Evolutionary conservation across 2,888 invertebrate genomes (phyloP), one percentile per base, ranked within the genome.

Genomic region (Meiosimyza decipiens): DNA sequence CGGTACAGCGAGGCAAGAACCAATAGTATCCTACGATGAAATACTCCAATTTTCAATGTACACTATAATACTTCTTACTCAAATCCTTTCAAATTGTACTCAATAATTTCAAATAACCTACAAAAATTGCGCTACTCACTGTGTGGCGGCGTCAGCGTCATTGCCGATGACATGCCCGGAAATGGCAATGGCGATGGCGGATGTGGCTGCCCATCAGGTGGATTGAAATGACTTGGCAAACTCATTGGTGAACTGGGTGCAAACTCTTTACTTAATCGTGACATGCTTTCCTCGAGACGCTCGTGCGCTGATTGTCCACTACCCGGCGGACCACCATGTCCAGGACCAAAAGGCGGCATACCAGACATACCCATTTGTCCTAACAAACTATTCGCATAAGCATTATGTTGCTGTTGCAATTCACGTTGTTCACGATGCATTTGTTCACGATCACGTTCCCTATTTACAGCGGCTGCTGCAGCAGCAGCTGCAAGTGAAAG

Each of bases 121-220:
- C 71, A 71, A 73, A 62, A 65, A 47, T 6, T 40, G 40, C 6
- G 28, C 4, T 83, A 92, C 91, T 93, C 88, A 91, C 92, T 92
- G 89, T 95, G 95, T 73, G 95, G 94, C 81, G 95, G 94, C 79
- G 95, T 94, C 84, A 95, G 89, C 54, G 94, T 91, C 78, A 95
- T 88, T 72, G 94, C 93, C 74, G 93, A 91, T 64, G 92, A 90
- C 88, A 93, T 91, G 72, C 92, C 92, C 77, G 93, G 92, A 88
- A 92, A 94, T 86, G 91, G 90, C 85, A 93, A 87, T 76, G 89
- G 92, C 76, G 90, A 90, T 67, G 89, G 90, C 74, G 88, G 90
- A 84, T 84, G 88, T 74, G 80, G 88, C 79, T 84, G 89, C 78
- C 89, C 91, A 77, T 88, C 87, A 67, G 84, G 85, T 73, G 85